These are phyloP conservation scores for Anguilla obscura DNA, from an alignment of 2,797 vertebrate species.

Conservation along the genomic window DNA sequence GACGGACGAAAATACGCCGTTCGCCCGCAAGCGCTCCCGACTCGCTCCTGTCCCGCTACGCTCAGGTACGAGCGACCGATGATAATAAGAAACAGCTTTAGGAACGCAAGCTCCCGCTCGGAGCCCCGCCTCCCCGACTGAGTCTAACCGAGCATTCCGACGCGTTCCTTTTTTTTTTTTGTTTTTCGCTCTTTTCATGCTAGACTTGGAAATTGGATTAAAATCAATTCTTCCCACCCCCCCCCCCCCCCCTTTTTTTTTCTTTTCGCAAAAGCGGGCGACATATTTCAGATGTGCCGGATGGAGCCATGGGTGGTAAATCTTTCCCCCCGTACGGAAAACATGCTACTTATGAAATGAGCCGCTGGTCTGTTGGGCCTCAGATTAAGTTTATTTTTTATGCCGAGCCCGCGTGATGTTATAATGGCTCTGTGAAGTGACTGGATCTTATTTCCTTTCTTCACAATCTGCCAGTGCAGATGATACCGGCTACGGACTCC, in stretches of 20 bases:
- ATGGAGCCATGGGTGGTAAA: conserved; percentile 73
- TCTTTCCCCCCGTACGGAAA: conserved; percentile 49
- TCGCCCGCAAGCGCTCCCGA: not conserved
- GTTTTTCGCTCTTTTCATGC: conserved; percentile 40
- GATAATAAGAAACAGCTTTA: not conserved
- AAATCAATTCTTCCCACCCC: conserved; percentile 52
- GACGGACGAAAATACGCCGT: not conserved
- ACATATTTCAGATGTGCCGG: conserved; percentile 56
- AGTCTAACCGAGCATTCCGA: conserved; percentile 2
- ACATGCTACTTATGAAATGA: conserved; percentile 48
- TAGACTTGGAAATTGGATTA: conserved; percentile 66
- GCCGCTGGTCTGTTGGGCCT: conserved; percentile 49
- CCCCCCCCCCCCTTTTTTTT: not conserved
- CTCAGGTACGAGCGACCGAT: conserved; percentile 29
- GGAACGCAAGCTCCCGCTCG: conserved; percentile 4
- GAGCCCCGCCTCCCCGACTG: conserved; percentile 4
- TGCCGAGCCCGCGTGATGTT: conserved; percentile 36
- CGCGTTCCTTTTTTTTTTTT: not conserved
- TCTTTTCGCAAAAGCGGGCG: conserved; percentile 50
- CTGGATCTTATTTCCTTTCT: conserved; percentile 52
- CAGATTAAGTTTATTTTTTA: conserved; percentile 63
- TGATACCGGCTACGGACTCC: conserved; percentile 51
- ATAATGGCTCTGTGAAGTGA: conserved; percentile 55
- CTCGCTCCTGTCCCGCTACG: not conserved
- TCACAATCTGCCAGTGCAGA: conserved; percentile 67